phyloP scores from a whole-genome alignment of 1,140 invertebrate species.

The Drosophila repleta region DNA sequence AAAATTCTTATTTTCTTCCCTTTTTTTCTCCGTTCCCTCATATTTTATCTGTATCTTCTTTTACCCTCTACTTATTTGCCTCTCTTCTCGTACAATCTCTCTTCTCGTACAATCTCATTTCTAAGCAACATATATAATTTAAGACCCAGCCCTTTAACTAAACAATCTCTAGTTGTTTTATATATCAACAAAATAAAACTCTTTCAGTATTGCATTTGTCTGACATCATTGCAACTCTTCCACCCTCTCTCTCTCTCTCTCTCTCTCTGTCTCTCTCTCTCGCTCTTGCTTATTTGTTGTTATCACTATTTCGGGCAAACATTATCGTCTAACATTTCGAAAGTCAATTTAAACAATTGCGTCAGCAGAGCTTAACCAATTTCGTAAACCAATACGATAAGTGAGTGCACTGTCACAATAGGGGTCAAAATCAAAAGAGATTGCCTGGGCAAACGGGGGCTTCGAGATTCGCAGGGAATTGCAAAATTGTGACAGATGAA shows the following conservation, averaged over 20 bases:
- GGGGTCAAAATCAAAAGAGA: not conserved
- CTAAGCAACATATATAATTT: too few species aligned
- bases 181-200: too few species aligned
- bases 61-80: too few species aligned
- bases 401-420: slow-evolving; percentile 27
- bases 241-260: not conserved
- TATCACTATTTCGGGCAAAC: slow-evolving; percentile 15
- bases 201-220: too few species aligned
- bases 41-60: too few species aligned
- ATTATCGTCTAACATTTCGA: slow-evolving; percentile 56
- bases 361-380: slow-evolving; percentile 70
- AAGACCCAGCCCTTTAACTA: too few species aligned
- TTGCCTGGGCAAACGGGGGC: not conserved
- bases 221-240: not conserved
- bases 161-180: too few species aligned
- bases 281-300: slow-evolving; percentile 19
- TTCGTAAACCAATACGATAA: slow-evolving; percentile 71
- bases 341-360: slow-evolving; percentile 75
- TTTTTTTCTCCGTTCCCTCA: too few species aligned
- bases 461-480: not conserved
- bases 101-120: too few species aligned
- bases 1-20: too few species aligned
- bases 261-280: not conserved
- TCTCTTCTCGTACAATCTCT: too few species aligned
- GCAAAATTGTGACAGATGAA: slow-evolving; percentile 51